Evolutionary conservation across 2,797 vertebrate species (phyloP).

Genomic region (Hirundo rustica): DNA sequence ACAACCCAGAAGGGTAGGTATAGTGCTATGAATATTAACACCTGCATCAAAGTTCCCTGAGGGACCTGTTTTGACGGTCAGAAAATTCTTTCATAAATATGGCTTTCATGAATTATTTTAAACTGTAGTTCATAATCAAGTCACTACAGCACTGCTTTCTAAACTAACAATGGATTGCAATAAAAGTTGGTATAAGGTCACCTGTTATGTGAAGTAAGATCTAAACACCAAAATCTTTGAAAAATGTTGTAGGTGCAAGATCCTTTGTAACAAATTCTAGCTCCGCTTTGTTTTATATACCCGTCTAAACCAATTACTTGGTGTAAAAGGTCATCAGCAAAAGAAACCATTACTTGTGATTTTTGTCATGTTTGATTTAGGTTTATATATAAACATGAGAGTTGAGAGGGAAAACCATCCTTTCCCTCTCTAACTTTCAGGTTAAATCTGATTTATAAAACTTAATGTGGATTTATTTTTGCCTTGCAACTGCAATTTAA

Average conservation of each 20-base stretch:
- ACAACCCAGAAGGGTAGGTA: neutral
- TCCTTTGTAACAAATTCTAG: neutral
- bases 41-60: neutral
- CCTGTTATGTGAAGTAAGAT: neutral
- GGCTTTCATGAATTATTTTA: neutral
- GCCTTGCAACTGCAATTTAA: neutral
- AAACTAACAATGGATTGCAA: neutral
- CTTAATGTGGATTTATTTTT: neutral
- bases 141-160: neutral
- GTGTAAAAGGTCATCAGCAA: neutral
- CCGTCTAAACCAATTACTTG: conserved; percentile 2
- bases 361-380: conserved; percentile 23
- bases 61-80: neutral
- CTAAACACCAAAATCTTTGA: neutral
- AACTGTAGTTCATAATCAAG: neutral
- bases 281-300: neutral
- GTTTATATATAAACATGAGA: neutral
- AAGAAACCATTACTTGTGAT: neutral
- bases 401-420: neutral
- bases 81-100: neutral
- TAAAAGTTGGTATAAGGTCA: neutral
- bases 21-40: neutral
- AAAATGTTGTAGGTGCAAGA: neutral
- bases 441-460: neutral
- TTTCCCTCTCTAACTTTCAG: neutral